These are phyloP conservation scores for Teleiodes luculella DNA, from an alignment of 2,888 invertebrate species.

Conservation along the genomic window DNA sequence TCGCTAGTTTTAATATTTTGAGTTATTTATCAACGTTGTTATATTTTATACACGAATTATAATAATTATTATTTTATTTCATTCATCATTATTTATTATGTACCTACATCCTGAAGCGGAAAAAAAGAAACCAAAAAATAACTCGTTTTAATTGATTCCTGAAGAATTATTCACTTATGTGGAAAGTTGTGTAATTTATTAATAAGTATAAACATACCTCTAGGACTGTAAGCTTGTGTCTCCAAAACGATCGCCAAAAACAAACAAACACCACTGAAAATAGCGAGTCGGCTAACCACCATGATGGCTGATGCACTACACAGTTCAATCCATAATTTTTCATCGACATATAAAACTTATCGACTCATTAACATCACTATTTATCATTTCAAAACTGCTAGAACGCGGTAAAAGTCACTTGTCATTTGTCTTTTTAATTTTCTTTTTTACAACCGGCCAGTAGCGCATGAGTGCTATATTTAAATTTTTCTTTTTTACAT, in stretches of 20 bases:
- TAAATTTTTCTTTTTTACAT: conserved; percentile 5
- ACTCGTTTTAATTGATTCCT: not conserved
- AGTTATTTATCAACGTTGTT: too few relatives aligned
- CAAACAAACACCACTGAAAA: conserved; percentile 36
- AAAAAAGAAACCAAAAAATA: too few relatives aligned
- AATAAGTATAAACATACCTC: conserved; percentile 51
- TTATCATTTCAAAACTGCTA: conserved; percentile 30
- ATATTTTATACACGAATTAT: too few relatives aligned
- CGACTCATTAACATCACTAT: conserved; percentile 36
- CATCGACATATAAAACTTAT: conserved; percentile 27
- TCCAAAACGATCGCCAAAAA: conserved; percentile 40
- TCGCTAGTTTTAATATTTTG: too few relatives aligned
- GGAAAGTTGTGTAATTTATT: too few relatives aligned
- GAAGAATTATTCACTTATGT: too few relatives aligned
- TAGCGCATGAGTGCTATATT: conserved; percentile 5
- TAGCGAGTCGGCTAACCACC: conserved; percentile 30
- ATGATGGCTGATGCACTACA: conserved; percentile 32
- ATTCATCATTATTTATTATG: too few relatives aligned
- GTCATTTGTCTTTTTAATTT: conserved; percentile 14
- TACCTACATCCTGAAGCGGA: too few relatives aligned
- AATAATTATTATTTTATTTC: too few relatives aligned
- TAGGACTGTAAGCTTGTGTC: conserved; percentile 55
- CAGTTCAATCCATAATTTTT: conserved; percentile 22
- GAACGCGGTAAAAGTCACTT: conserved; percentile 33
- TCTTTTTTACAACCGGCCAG: not conserved